phyloP scores from a whole-genome alignment of 2,888 invertebrate species.

The Melanotus villosus region DNA sequence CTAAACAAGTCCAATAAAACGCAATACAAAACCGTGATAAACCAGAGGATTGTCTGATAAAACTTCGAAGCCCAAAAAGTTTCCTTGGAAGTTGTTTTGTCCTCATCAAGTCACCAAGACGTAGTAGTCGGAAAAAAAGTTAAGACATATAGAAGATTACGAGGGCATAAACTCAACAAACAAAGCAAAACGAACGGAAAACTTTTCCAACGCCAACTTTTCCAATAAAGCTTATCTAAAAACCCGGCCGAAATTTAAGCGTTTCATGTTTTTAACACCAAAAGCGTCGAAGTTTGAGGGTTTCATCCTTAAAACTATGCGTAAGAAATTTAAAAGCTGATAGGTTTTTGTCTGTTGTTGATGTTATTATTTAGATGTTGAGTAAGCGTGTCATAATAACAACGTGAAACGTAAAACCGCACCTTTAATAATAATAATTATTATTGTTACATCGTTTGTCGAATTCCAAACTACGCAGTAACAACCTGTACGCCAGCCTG shows the following conservation, averaged over 20 bases:
- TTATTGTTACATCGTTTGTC: background rate
- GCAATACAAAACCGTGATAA: no score
- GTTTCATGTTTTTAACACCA: conserved; percentile 1
- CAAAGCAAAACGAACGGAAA: background rate
- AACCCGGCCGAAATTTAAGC: conserved; percentile 5
- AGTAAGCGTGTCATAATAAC: background rate
- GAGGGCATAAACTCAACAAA: background rate
- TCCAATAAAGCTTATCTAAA: conserved; percentile 20
- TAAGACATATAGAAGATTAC: no score
- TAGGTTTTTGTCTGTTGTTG: background rate
- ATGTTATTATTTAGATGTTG: background rate
- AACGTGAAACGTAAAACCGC: conserved; percentile 5
- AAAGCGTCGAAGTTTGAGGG: background rate
- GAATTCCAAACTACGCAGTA: no score
- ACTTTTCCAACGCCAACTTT: background rate
- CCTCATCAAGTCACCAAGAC: no score
- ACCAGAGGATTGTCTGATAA: no score
- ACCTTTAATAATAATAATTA: conserved; percentile 18
- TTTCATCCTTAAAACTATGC: no score
- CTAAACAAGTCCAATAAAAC: no score
- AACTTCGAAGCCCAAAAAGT: no score
- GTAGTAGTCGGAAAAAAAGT: no score
- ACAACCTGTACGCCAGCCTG: no score
- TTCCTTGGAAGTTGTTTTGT: no score
- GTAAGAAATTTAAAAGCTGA: background rate